Conservation (phyloP, 2,113 vertebrate species). For the Rattus norvegicus region GRCr8 NC_086033.1:69817501-69818000, state of each 20-base stretch:
- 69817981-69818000: not conserved
- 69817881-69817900: not conserved
- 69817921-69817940: not conserved
- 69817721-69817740: not conserved
- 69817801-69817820: constrained; percentile 21
- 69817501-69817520: not conserved
- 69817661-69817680: not conserved
- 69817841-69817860: not conserved
- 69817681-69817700: constrained; percentile 36
- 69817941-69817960: not conserved
- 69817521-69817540: not conserved
- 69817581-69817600: not conserved
- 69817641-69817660: not conserved
- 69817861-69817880: not conserved
- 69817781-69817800: not conserved
- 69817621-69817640: constrained; percentile 12
- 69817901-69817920: not conserved
- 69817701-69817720: not conserved
- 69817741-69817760: not conserved
- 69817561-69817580: not conserved
- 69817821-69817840: not conserved
- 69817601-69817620: not conserved
- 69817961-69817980: not conserved
- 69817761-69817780: not conserved
- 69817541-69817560: not conserved